A percentile compares a stretch with the other conserved stretches of the same genome.
Conservation (phyloP, 92 coral and sea anemone genomes). For the Virgularia gustaviana region DNA sequence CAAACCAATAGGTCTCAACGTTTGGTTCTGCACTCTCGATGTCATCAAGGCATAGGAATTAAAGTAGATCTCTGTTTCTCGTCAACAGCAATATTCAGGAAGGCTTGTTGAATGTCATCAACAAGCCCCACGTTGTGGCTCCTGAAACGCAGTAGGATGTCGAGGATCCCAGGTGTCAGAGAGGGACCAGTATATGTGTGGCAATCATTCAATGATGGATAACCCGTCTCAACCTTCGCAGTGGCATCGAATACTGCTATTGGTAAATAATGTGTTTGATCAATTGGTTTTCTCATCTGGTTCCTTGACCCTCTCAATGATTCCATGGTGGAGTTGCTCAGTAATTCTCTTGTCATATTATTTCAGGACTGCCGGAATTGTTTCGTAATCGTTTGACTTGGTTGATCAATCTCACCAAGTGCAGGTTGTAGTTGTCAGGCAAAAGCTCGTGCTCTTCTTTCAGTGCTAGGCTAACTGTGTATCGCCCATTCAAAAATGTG, state of each 20-base stretch:
- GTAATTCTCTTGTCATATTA: background rate
- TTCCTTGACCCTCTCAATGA: background rate
- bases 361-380: constrained; percentile 16
- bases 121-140: background rate
- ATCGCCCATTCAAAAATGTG: too few relatives aligned
- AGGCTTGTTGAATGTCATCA: background rate
- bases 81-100: constrained; percentile 37
- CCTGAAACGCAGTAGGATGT: background rate
- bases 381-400: constrained; percentile 35
- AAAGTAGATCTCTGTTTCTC: constrained; percentile 47
- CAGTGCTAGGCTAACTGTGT: too few relatives aligned
- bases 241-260: constrained; percentile 52
- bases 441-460: constrained; percentile 29
- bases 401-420: constrained; percentile 36
- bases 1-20: constrained; percentile 35
- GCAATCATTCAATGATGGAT: constrained; percentile 53
- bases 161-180: constrained; percentile 30
- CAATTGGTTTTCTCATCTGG: constrained; percentile 20
- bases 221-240: constrained; percentile 20
- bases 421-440: constrained; percentile 44
- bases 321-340: background rate
- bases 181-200: constrained; percentile 49
- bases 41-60: constrained; percentile 58
- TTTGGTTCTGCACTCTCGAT: constrained; percentile 38
- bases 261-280: background rate